Evolutionary conservation across 2,797 vertebrate genomes (phyloP).

Genomic region (Pipistrellus nathusii): DNA sequence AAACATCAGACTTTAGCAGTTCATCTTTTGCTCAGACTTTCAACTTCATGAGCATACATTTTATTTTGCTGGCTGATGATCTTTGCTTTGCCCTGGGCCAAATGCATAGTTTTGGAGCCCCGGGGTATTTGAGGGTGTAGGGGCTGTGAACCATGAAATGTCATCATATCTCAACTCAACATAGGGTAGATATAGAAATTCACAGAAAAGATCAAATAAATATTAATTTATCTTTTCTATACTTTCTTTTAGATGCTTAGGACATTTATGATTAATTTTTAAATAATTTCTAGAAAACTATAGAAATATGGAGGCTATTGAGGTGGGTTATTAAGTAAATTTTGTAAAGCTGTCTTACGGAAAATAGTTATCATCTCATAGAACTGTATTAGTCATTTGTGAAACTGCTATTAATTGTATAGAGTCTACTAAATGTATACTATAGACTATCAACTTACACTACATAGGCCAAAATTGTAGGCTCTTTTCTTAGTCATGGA

Average conservation of each 20-base stretch:
- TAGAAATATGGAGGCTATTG: neutral
- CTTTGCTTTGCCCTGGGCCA: neutral
- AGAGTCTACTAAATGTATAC: too few species aligned
- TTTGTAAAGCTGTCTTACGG: neutral
- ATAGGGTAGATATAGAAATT: neutral
- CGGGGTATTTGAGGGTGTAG: neutral
- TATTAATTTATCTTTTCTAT: neutral
- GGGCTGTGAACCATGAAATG: neutral
- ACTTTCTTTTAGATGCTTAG: neutral
- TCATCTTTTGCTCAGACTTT: neutral
- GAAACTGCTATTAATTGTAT: too few species aligned
- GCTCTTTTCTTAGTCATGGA: neutral
- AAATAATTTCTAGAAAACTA: neutral
- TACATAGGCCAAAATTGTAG: neutral
- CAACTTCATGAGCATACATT: neutral
- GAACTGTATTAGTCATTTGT: neutral
- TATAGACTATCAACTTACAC: neutral
- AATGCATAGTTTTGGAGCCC: neutral
- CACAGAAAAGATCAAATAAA: neutral
- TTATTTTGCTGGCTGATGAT: neutral
- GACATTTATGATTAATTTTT: slow-evolving; percentile 2
- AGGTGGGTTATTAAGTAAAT: neutral
- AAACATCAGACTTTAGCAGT: neutral
- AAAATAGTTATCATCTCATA: neutral
- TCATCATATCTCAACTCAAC: neutral